Percentiles rank a stretch among this genome's conserved stretches.
Evolutionary conservation across 2,797 vertebrate species (phyloP).

Genomic region (Mareca strepera): DNA sequence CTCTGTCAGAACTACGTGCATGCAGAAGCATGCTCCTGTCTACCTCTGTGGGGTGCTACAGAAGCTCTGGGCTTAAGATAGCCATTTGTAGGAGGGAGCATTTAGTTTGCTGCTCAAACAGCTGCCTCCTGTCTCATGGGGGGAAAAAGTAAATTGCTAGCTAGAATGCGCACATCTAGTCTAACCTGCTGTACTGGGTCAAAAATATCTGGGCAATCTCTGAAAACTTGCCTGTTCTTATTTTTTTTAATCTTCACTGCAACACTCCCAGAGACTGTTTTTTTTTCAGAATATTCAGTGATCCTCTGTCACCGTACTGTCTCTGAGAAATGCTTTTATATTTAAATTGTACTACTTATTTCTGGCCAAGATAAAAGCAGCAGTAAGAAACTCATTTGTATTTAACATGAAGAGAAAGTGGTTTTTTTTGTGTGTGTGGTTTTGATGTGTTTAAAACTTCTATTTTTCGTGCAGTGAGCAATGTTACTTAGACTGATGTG

Average conservation of each 20-base stretch:
- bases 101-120: neutral
- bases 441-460: slow-evolving; percentile 14
- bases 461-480: neutral
- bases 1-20: neutral
- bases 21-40: neutral
- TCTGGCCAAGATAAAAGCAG: slow-evolving; percentile 29
- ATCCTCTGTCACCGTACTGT: neutral
- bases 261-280: neutral
- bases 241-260: neutral
- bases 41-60: neutral
- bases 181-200: neutral
- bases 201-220: neutral
- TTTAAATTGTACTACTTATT: slow-evolving; percentile 22
- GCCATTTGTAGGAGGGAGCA: neutral
- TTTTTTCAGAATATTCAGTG: neutral
- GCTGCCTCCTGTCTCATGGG: neutral
- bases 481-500: neutral
- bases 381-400: slow-evolving; percentile 20
- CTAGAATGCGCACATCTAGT: neutral
- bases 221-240: neutral
- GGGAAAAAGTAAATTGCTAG: neutral
- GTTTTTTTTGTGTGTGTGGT: neutral
- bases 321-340: neutral
- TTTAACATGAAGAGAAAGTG: slow-evolving; percentile 24
- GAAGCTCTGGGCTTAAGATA: slow-evolving; percentile 4